phyloP scores from a whole-genome alignment of 2,113 vertebrate genomes.

The Oreocharis arfaki region DNA sequence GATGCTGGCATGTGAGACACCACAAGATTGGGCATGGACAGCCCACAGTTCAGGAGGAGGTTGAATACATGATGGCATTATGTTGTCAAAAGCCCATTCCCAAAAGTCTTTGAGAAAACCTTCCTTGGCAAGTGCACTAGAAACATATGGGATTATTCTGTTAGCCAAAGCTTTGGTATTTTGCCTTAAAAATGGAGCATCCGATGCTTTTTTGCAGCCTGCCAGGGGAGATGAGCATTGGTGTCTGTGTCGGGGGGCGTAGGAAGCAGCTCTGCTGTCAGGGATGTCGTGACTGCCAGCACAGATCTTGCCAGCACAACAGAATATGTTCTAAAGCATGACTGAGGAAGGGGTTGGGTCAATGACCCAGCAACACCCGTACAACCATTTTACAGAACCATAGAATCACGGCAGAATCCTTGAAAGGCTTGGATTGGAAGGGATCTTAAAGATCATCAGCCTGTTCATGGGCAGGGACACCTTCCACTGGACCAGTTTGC shows the following conservation, averaged over 20 bases:
- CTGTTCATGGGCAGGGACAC: background rate
- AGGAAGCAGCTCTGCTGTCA: background rate
- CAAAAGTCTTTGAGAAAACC: background rate
- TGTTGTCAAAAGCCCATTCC: background rate
- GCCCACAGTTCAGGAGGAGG: background rate
- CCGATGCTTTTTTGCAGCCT: background rate
- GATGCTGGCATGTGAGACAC: background rate
- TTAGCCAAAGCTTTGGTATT: background rate
- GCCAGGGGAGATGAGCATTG: background rate
- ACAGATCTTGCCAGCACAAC: background rate
- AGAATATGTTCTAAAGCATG: background rate
- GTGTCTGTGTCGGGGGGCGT: background rate
- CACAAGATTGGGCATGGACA: fast-evolving
- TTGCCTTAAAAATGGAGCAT: background rate
- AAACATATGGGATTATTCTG: background rate
- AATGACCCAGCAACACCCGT: background rate
- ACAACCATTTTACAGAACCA: background rate
- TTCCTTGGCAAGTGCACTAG: background rate
- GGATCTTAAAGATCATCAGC: background rate
- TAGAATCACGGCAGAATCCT: background rate
- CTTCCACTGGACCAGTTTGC: background rate
- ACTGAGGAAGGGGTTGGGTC: background rate
- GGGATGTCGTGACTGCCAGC: background rate
- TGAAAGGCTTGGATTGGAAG: background rate
- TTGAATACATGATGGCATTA: fast-evolving